These are phyloP conservation scores for Neomorphus geoffroyi DNA, from an alignment of 2,797 vertebrate genomes.

Conservation along the genomic window DNA sequence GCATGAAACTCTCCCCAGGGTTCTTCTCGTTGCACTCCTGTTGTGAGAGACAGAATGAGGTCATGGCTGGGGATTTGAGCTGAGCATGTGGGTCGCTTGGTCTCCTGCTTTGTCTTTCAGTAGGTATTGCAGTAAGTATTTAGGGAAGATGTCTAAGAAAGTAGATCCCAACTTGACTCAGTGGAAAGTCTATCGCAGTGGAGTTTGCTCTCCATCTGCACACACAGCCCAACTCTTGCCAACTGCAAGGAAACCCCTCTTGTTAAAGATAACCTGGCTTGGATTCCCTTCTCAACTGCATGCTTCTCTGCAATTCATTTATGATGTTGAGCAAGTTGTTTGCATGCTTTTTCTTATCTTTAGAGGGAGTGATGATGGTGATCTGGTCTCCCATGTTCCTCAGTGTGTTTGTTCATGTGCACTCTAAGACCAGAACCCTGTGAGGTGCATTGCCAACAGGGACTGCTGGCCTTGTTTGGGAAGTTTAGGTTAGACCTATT, in stretches of 20 bases:
- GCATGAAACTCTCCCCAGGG: not conserved
- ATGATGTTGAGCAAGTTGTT: not conserved
- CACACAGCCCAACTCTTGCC: not conserved
- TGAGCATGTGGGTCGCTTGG: not conserved
- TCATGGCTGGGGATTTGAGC: not conserved
- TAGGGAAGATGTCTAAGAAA: not conserved
- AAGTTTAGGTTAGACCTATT: not conserved
- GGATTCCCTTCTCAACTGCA: not conserved
- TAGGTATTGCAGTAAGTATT: not conserved
- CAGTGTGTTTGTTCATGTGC: not conserved
- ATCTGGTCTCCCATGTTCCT: not conserved
- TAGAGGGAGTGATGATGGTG: not conserved
- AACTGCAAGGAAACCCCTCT: not conserved
- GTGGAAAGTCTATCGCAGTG: not conserved
- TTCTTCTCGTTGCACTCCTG: not conserved
- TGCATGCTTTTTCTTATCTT: not conserved
- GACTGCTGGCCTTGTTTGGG: not conserved
- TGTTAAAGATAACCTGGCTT: not conserved
- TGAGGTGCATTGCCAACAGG: not conserved
- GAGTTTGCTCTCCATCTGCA: not conserved
- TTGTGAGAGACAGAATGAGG: not conserved
- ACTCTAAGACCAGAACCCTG: not conserved
- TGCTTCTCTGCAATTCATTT: not conserved
- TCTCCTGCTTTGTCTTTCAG: not conserved
- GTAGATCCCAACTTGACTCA: not conserved